Base-by-base conservation (phyloP, 2,113 vertebrate species). In the Myodes glareolus region DNA sequence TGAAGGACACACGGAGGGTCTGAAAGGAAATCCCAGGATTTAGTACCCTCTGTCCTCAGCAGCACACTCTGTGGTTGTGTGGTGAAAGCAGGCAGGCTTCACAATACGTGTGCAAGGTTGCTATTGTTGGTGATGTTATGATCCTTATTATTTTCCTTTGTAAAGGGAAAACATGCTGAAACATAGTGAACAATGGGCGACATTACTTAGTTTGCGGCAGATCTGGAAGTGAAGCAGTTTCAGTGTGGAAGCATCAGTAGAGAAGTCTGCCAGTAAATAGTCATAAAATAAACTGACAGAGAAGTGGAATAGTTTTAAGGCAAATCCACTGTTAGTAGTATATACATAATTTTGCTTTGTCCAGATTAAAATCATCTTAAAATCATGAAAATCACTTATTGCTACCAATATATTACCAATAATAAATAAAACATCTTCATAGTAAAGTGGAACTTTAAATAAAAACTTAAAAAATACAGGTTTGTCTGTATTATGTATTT, bases 371-470 rank as follows among this genome's bases (percentile, higher is more conserved):
- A 94, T 88, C 29, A 88, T 63, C 81, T 96, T 87, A 91, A 77
- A 94, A 95, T 61, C 42, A 75, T 17, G 29, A 33, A 95, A 76
- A 73, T 90, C 21, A 90, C 90, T 96, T 93, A 80, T 93, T 70
- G 61, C 29, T 3, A 39, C 9, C 19, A 73, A 70, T 0, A 8
- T 87, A 88, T 5, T 90, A 52, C 33, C 42, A 50, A 87, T 93
- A 63, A 81, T 81, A 81, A 75, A 92, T 90, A 92, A 75, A 17
- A 58, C 3, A 50, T 23, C 13, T 91, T 77, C 47, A 47, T 65
- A 87, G 78, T 96, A 90, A 96, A 96, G 52, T 29, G n/a, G 3
- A 19, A 94, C 58, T 84, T 97, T 88, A 94, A 50, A 88, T 25
- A 47, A 65, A 6, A 36, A 39, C 31, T 80, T 90, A 39, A n/a